These are phyloP conservation scores for Beaufortia kweichowensis DNA, from an alignment of 2,113 vertebrate genomes.

Conservation along the genomic window DNA sequence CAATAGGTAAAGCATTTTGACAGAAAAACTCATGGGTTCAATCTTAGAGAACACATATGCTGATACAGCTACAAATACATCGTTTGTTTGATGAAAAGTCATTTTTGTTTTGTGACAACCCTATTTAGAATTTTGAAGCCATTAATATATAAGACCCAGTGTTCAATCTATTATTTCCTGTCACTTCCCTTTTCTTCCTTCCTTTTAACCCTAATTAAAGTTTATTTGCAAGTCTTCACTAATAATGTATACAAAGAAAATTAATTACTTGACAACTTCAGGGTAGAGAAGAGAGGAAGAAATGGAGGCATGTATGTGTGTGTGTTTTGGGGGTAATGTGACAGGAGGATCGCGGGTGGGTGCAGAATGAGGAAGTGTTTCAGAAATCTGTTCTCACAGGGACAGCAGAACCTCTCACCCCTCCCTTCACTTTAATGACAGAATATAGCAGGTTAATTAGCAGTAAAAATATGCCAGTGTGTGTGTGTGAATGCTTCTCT, in stretches of 20 bases:
- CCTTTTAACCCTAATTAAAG: constrained; percentile 34
- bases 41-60: too few species aligned
- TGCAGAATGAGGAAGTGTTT: constrained; percentile 31
- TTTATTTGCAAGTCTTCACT: constrained; percentile 5
- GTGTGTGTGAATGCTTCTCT: constrained; percentile 28
- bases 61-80: too few species aligned
- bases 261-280: constrained; percentile 31
- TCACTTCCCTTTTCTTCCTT: background rate
- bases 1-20: too few species aligned
- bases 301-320: background rate
- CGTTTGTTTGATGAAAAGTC: too few species aligned
- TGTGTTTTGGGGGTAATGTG: background rate
- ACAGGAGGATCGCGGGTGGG: constrained; percentile 34
- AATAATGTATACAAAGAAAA: constrained; percentile 22
- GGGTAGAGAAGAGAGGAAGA: constrained; percentile 9
- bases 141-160: constrained; percentile 1
- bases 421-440: constrained; percentile 58
- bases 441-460: constrained; percentile 73
- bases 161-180: background rate
- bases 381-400: constrained; percentile 35
- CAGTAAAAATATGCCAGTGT: constrained; percentile 64
- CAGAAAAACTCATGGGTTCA: too few species aligned
- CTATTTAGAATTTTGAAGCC: background rate
- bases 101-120: background rate
- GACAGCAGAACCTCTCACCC: constrained; percentile 27